Base-by-base conservation (phyloP, 2,888 invertebrate species). In the Tinea semifulvella region DNA sequence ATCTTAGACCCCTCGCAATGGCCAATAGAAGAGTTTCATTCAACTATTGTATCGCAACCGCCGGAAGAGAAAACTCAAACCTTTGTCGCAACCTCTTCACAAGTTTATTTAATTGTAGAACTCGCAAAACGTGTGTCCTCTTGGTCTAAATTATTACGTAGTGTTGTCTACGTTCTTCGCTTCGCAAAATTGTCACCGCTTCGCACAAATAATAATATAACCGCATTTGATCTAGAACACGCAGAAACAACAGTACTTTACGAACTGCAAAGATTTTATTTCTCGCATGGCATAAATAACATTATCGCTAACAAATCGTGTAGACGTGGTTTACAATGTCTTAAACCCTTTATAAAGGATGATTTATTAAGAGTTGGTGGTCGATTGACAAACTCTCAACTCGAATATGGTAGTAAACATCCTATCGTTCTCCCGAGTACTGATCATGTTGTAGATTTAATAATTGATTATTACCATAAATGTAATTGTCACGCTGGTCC, bases 121-220 rank as follows among this genome's bases (percentile, higher is more conserved):
- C 35, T 44, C 14, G 44, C 44, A 10, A n/a, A 2, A 22, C 44
- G 38, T n/a, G 19, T 44, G 13, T 44, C 44, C 8, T 44, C 44
- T 20, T 44, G 44, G 44, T 14, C 35, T 14, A 44, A 44, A 44
- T 36, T 44, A 19, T 20, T 44, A 8, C 10, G 25, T n/a, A 44
- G 19, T 8, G 22, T 20, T 2, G 16, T 36, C 3, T 44, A 44
- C 22, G 14, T 44, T 19, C 20, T 44, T 28, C 31, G 44, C 11
- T 44, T 35, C 22, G 3, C 20, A 6, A 44, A 44, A 20, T 18
- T 6, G 2, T 10, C 36, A 22, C 36, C 22, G 20, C 25, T 10
- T 2, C 3, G 10, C 2, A 7, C 22, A 7, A 22, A 22, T 22
- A 5, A 22, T 5, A 7, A 22, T 22, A 8, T 22, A 7, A 7